phyloP scores from a whole-genome alignment of 2,113 vertebrate genomes.

The Crocuta crocuta region DNA sequence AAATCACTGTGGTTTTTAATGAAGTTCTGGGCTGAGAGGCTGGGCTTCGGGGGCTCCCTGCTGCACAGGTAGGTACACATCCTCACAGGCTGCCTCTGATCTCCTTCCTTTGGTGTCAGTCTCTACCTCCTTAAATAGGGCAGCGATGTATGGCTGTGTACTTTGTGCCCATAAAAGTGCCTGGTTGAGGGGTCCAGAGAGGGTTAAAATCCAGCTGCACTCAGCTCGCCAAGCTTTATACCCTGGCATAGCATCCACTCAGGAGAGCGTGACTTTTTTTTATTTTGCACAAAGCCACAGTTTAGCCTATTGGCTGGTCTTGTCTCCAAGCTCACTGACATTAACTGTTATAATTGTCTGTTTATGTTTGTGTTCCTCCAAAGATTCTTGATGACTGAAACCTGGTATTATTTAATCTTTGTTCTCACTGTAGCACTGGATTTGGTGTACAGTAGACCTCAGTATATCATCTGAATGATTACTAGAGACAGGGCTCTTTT shows the following conservation, averaged over 20 bases:
- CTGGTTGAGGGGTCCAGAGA: background rate
- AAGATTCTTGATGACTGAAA: background rate
- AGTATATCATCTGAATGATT: background rate
- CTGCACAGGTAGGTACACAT: background rate
- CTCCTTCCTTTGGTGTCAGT: background rate
- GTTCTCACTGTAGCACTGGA: background rate
- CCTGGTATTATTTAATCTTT: slow-evolving; percentile 24
- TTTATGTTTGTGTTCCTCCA: background rate
- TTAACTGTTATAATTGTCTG: background rate
- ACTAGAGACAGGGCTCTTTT: background rate
- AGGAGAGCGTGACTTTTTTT: background rate
- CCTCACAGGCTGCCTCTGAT: background rate
- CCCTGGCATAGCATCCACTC: background rate
- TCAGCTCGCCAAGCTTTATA: background rate
- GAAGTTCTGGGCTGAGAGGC: background rate
- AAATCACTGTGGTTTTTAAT: background rate
- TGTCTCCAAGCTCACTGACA: background rate
- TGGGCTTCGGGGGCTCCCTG: background rate
- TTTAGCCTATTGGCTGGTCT: background rate
- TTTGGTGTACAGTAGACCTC: background rate
- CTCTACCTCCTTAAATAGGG: background rate
- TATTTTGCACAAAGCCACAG: background rate
- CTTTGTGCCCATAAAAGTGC: background rate
- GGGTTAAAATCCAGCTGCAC: background rate
- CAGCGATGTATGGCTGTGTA: background rate